Conservation (phyloP, 2,113 vertebrate species). For the Thamnophis sirtalis region DNA sequence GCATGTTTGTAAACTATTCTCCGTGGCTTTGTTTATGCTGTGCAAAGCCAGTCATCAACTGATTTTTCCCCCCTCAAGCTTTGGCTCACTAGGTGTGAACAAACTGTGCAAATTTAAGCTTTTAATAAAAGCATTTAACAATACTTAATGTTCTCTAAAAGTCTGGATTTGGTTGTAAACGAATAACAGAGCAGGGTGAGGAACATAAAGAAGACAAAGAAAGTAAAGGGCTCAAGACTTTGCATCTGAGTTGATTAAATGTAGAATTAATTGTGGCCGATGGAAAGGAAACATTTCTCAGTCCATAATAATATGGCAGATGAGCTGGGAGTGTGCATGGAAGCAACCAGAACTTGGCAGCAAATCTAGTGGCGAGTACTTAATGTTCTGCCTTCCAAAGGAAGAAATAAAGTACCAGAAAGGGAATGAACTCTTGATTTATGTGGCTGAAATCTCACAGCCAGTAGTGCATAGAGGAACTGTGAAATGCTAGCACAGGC, state of each 20-base stretch:
- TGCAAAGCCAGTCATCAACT: neutral
- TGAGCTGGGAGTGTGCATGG: neutral
- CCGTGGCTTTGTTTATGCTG: neutral
- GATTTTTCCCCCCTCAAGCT: neutral
- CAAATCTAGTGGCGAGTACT: constrained; percentile 40
- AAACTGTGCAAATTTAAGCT: neutral
- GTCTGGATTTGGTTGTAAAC: neutral
- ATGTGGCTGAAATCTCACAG: constrained; percentile 29
- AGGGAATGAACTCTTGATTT: constrained; percentile 45
- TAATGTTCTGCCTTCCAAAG: constrained; percentile 47
- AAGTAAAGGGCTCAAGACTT: neutral
- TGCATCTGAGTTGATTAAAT: neutral
- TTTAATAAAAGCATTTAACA: neutral
- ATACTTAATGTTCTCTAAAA: neutral
- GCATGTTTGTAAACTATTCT: neutral
- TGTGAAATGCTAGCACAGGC: constrained; percentile 15
- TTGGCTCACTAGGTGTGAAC: neutral
- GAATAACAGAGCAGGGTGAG: neutral
- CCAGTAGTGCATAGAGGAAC: constrained; percentile 4
- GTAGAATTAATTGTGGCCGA: neutral
- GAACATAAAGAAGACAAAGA: neutral
- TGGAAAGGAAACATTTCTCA: constrained; percentile 20
- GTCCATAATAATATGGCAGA: neutral
- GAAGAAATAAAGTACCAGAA: constrained; percentile 34
- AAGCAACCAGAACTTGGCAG: constrained; percentile 28